phyloP scores from a whole-genome alignment of 2,113 vertebrate genomes.

The Eulemur macaco region DNA sequence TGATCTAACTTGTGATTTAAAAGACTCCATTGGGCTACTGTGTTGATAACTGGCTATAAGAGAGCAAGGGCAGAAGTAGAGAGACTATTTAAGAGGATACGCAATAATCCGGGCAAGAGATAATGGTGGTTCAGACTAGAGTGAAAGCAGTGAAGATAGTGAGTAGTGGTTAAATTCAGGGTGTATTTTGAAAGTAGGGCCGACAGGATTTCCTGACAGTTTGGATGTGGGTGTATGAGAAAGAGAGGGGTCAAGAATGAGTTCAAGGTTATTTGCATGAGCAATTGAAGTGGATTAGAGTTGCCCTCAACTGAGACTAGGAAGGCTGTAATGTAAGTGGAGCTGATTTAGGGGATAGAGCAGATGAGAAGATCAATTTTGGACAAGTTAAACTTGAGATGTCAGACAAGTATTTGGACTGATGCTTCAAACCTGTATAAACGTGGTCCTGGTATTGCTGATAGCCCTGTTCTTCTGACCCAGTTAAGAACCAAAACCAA shows the following conservation, averaged over 20 bases:
- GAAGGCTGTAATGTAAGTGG: neutral
- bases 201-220: neutral
- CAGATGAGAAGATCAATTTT: neutral
- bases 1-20: neutral
- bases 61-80: neutral
- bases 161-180: neutral
- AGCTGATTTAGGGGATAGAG: neutral
- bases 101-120: neutral
- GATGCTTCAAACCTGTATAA: neutral
- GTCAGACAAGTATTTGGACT: neutral
- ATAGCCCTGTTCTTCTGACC: neutral
- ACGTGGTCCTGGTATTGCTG: neutral
- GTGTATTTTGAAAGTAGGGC: conserved; percentile 41
- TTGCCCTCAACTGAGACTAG: neutral
- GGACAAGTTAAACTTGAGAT: neutral
- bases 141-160: neutral
- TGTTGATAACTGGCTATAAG: neutral
- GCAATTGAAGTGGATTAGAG: neutral
- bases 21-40: neutral
- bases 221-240: neutral
- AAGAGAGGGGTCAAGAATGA: neutral
- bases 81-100: neutral
- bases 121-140: neutral
- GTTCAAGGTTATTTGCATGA: neutral
- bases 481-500: neutral